A percentile compares a stretch with the other conserved stretches of the same genome.
Evolutionary conservation across 2,888 invertebrate species (phyloP).

Genomic region (Thymelicus sylvestris): DNA sequence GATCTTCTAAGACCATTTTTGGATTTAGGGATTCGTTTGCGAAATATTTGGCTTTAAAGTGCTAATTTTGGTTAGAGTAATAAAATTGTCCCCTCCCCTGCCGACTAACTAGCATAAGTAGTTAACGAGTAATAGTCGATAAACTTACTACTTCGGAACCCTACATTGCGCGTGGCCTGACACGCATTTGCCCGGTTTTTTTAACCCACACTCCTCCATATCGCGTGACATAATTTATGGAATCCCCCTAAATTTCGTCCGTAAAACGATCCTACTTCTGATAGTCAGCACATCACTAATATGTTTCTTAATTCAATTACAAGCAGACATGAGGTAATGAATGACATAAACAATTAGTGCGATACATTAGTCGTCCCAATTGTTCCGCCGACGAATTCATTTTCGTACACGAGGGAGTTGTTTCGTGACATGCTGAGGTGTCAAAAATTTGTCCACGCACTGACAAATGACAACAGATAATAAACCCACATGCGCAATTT

Average conservation of each 20-base stretch:
- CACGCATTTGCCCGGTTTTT: too few species aligned
- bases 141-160: too few species aligned
- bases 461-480: constrained; percentile 29
- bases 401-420: constrained; percentile 27
- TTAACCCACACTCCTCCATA: too few species aligned
- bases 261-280: background rate
- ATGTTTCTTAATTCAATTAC: constrained; percentile 11
- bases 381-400: constrained; percentile 28
- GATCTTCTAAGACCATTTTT: too few species aligned
- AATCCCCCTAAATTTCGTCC: background rate
- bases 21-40: too few species aligned
- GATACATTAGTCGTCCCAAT: constrained; percentile 18
- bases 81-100: too few species aligned
- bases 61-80: too few species aligned
- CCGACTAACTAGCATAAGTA: too few species aligned
- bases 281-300: background rate
- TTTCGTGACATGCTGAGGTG: constrained; percentile 34
- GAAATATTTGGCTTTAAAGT: too few species aligned
- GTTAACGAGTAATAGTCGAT: too few species aligned
- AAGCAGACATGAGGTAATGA: constrained; percentile 8
- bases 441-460: constrained; percentile 30
- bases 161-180: too few species aligned
- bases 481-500: constrained; percentile 5
- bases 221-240: too few species aligned
- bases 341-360: constrained; percentile 5